Conservation (phyloP, 2,113 vertebrate genomes). For the Elephas maximus region DNA sequence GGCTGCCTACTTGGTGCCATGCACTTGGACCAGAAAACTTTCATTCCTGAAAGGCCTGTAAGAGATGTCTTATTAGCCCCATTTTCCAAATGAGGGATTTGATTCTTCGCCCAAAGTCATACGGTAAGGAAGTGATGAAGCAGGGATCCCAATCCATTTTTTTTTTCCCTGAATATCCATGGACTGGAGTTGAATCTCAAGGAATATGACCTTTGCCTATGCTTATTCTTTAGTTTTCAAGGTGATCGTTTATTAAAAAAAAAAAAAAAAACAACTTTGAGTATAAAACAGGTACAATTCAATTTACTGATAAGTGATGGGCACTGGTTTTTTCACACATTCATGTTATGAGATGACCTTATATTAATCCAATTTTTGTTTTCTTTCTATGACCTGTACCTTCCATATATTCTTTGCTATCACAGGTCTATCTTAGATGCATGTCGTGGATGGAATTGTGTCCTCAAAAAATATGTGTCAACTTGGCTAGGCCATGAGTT, state of each 20-base stretch:
- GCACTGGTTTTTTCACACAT: background rate
- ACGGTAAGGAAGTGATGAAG: background rate
- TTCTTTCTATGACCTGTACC: background rate
- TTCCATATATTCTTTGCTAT: slow-evolving; percentile 25
- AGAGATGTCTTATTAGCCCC: background rate
- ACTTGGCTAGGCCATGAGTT: no score
- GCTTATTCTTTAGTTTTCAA: slow-evolving; percentile 51
- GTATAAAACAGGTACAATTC: background rate
- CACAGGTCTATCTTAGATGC: background rate
- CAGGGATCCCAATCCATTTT: background rate
- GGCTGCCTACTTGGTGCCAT: background rate
- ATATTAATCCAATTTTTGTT: background rate
- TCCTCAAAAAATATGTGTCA: no score
- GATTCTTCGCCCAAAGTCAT: slow-evolving; percentile 35
- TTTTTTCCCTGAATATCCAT: background rate
- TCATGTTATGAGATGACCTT: background rate
- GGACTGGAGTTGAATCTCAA: background rate
- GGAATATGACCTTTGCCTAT: slow-evolving; percentile 27
- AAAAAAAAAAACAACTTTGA: background rate
- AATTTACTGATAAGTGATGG: background rate
- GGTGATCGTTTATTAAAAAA: background rate
- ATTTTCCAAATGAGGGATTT: slow-evolving; percentile 30
- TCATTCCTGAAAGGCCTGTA: background rate
- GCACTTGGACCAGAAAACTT: background rate
- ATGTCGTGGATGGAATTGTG: no score